Conservation (phyloP, 2,888 invertebrate species). For the Kuschelorhynchus macadamiae region DNA sequence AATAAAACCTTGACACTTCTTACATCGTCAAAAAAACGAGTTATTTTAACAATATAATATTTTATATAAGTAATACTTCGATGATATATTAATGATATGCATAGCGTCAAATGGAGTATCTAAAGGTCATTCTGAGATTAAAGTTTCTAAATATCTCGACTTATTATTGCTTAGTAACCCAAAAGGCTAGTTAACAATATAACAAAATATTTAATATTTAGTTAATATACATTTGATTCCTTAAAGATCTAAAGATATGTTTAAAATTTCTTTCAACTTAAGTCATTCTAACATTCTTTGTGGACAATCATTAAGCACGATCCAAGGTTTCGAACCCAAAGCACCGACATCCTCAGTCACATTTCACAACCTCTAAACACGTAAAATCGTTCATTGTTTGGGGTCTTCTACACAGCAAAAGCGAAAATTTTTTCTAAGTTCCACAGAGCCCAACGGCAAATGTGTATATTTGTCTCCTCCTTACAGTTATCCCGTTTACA, state of each 20-base stretch:
- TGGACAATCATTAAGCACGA: neutral
- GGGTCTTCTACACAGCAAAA: conserved; percentile 48
- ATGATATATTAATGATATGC: conserved; percentile 45
- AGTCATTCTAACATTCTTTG: conserved; percentile 4
- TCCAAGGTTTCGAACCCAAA: conserved; percentile 41
- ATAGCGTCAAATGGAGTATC: conserved; percentile 19
- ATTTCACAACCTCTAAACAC: conserved; percentile 45
- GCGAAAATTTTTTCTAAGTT: conserved; percentile 40
- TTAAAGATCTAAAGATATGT: conserved; percentile 36
- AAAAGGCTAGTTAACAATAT: conserved; percentile 5
- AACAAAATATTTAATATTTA: conserved; percentile 23
- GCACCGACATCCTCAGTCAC: conserved; percentile 44
- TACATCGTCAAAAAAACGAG: conserved; percentile 1
- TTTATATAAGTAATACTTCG: conserved; percentile 21
- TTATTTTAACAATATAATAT: too few species aligned
- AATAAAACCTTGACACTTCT: conserved; percentile 36
- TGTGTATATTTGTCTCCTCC: conserved; percentile 24
- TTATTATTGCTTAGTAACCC: neutral
- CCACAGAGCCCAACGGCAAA: conserved; percentile 17
- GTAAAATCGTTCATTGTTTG: conserved; percentile 19
- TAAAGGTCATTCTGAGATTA: neutral
- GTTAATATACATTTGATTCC: conserved; percentile 10
- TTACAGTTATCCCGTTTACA: conserved; percentile 16
- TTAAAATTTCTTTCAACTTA: conserved; percentile 18
- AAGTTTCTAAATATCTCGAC: conserved; percentile 7